Percentiles rank a stretch among this genome's conserved stretches.
phyloP scores from a whole-genome alignment of 2,797 vertebrate species.

The Coregonus sp. region DNA sequence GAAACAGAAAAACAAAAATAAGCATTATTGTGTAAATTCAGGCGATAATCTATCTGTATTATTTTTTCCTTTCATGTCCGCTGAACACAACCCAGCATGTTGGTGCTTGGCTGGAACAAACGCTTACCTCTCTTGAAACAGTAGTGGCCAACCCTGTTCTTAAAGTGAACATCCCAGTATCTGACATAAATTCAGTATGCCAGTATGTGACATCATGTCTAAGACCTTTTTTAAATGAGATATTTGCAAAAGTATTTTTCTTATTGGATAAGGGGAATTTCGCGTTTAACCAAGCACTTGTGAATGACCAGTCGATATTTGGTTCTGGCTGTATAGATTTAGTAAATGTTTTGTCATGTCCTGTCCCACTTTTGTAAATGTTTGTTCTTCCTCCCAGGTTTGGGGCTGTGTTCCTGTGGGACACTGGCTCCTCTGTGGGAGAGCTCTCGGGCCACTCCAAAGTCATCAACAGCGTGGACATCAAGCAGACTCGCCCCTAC shows the following conservation, averaged over 20 bases:
- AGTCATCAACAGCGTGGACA: slow-evolving; percentile 90
- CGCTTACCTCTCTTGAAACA: too few species aligned
- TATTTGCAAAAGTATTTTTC: not conserved
- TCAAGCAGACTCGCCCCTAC: slow-evolving; percentile 89
- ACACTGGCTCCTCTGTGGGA: slow-evolving; percentile 90
- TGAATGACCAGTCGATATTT: not conserved
- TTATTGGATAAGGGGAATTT: too few species aligned
- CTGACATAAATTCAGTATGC: not conserved
- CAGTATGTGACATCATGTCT: not conserved
- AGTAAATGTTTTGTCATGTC: not conserved
- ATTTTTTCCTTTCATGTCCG: too few species aligned
- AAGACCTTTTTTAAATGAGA: not conserved
- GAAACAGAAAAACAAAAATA: not conserved
- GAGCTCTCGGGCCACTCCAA: slow-evolving; percentile 89
- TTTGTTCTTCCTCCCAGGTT: slow-evolving; percentile 74
- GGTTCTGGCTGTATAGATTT: not conserved
- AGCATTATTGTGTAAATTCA: too few species aligned
- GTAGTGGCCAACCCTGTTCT: not conserved
- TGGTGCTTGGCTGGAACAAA: not conserved
- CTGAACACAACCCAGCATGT: not conserved
- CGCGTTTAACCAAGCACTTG: not conserved
- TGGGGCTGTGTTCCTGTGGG: slow-evolving; percentile 92
- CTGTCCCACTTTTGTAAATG: not conserved
- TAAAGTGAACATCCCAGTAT: not conserved
- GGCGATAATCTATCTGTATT: too few species aligned